These are phyloP conservation scores for Lucilia cuprina DNA, from an alignment of 1,140 invertebrate species.

Conservation along the genomic window DNA sequence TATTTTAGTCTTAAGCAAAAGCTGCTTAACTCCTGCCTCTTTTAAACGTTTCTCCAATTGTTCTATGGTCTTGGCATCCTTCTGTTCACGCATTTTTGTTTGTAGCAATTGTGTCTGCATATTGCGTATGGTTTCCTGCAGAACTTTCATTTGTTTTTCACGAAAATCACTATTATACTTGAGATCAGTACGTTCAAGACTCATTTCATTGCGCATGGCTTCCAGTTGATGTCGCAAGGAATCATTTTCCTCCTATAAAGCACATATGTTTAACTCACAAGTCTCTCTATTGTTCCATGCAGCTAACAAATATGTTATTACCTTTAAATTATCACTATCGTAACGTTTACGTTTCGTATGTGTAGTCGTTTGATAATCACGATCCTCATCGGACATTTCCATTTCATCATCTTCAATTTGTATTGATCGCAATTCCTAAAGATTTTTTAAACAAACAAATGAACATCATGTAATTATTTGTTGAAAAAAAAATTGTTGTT, in stretches of 20 bases:
- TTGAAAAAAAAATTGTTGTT: background rate
- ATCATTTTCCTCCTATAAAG: conserved; percentile 81
- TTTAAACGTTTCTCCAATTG: conserved; percentile 68
- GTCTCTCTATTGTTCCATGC: background rate
- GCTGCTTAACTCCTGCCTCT: conserved; percentile 55
- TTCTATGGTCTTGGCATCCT: conserved; percentile 70
- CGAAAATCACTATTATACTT: conserved; percentile 65
- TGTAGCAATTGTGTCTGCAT: conserved; percentile 80
- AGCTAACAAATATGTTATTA: conserved; percentile 28
- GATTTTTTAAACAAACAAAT: background rate
- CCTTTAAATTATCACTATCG: conserved; percentile 58
- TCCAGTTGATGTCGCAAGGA: conserved; percentile 90
- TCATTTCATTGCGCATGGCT: conserved; percentile 92
- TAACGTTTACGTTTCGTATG: conserved; percentile 51
- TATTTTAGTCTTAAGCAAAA: conserved; percentile 47
- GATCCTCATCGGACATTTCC: conserved; percentile 64
- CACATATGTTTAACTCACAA: background rate
- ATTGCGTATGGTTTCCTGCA: conserved; percentile 79
- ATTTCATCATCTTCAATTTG: conserved; percentile 72
- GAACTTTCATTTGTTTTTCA: conserved; percentile 62
- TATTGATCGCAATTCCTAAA: conserved; percentile 78
- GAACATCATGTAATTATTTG: background rate
- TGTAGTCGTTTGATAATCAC: conserved; percentile 54
- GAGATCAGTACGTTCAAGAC: conserved; percentile 72
- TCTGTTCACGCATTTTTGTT: conserved; percentile 69